phyloP scores from a whole-genome alignment of 2,888 invertebrate genomes.

The Chesias legatella region DNA sequence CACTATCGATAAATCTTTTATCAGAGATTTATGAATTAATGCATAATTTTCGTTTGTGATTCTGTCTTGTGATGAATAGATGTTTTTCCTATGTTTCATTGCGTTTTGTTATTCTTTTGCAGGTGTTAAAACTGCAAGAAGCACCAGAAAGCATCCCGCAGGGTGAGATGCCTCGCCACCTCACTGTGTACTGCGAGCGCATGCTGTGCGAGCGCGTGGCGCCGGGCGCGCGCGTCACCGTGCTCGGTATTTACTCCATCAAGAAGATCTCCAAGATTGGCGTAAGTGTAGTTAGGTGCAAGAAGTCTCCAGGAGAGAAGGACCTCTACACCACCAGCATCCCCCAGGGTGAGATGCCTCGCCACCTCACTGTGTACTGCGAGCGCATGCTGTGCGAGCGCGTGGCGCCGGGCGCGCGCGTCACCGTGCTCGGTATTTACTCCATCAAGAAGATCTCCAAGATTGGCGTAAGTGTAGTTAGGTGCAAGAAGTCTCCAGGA shows the following conservation, averaged over 20 bases:
- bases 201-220: constrained; percentile 95
- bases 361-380: constrained; percentile 79
- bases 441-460: constrained; percentile 94
- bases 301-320: too few relatives aligned
- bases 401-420: constrained; percentile 97
- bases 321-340: too few relatives aligned
- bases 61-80: too few relatives aligned
- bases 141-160: constrained; percentile 93
- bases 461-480: constrained; percentile 66
- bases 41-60: too few relatives aligned
- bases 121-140: constrained; percentile 97
- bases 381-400: constrained; percentile 95
- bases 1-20: too few relatives aligned
- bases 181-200: constrained; percentile 96
- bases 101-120: too few relatives aligned
- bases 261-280: constrained; percentile 88
- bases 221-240: constrained; percentile 96
- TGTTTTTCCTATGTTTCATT: too few relatives aligned
- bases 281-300: constrained; percentile 51
- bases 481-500: too few relatives aligned
- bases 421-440: constrained; percentile 95
- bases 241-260: constrained; percentile 97
- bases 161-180: constrained; percentile 98
- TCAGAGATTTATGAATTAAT: too few relatives aligned
- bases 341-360: too few relatives aligned